Evolutionary conservation across 1,140 invertebrate genomes (phyloP).

Genomic region (Dufourea novaeangliae): DNA sequence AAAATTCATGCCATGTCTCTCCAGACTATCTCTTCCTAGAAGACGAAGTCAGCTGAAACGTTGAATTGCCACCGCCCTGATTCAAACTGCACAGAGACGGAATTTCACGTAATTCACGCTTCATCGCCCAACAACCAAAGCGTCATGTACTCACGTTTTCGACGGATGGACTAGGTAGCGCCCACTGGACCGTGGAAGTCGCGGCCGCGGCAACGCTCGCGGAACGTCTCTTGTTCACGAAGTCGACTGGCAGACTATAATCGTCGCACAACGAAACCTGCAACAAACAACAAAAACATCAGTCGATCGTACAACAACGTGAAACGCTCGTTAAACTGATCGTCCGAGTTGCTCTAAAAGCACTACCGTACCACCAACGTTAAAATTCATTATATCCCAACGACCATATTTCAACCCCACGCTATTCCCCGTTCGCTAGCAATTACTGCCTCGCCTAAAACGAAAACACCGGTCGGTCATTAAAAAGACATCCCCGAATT

Average conservation of each 20-base stretch:
- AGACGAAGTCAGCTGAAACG: background rate
- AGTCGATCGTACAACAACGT: slow-evolving; percentile 3
- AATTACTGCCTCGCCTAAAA: background rate
- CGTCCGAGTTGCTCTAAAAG: background rate
- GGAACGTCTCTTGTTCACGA: slow-evolving; percentile 86
- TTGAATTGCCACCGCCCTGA: background rate
- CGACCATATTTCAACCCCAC: background rate
- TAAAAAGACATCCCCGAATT: slow-evolving; percentile 41
- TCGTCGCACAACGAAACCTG: slow-evolving; percentile 90
- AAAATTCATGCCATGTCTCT: no score
- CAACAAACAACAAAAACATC: slow-evolving; percentile 72
- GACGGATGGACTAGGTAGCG: slow-evolving; percentile 83
- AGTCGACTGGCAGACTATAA: slow-evolving; percentile 90
- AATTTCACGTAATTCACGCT: background rate
- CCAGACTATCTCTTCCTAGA: no score
- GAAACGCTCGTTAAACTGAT: background rate
- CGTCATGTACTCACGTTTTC: slow-evolving; percentile 83
- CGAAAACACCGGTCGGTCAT: slow-evolving; percentile 27
- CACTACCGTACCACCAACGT: background rate
- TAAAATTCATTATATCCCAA: background rate
- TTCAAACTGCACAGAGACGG: background rate
- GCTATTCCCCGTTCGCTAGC: background rate
- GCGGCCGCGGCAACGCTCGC: slow-evolving; percentile 83
- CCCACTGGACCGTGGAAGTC: slow-evolving; percentile 82
- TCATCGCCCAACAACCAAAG: background rate